Base-by-base conservation (phyloP, 2,797 vertebrate genomes). In the Ctenochaetus hawaiiensis region DNA sequence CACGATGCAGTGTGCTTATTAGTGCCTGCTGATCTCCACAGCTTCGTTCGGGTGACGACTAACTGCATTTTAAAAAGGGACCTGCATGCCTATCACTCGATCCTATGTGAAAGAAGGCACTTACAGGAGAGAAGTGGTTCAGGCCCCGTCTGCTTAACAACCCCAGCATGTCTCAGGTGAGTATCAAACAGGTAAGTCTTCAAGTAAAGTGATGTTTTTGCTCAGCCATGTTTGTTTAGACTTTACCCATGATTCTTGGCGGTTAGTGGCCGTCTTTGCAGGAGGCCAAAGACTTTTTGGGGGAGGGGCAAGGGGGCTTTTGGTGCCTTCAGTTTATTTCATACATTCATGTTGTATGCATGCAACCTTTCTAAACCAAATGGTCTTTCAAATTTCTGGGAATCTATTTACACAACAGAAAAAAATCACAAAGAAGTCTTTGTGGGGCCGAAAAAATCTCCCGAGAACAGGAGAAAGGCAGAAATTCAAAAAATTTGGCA, bases 61-160 rank as follows among this genome's bases (percentile, higher is more conserved):
- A 56, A 88, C 89, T 83, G 84, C 85, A 80, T 86, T 74, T 83
- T 75, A 63, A 84, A 87, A 82, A 86, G 85, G 83, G 85, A 83
- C 89, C 84, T 89, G 84, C 87, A 89, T 87, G 91, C 91, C 92
- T 80, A 82, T 93, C 91, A 84, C 88, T 91, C 71, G 67, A 83
- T 86, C 75, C 85, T 83, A 71, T 81, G 92, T 89, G 89, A 90
- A 92, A 93, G 91, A 95, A 95, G 95, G 95, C 95, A 95, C 95
- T 95, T 95, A 84, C 91, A 91, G 92, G 92, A 93, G 84, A 87
- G 80, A 72, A 77, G 87, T 89, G 90, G 78, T 84, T 53, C 77
- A 80, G 87, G 78, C 60, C 83, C 83, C 47, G 83, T 75, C 84
- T 62, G 60, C 53, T 81, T 81, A 78, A 83, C 82, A 71, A 80